These are phyloP conservation scores for Phortica magna DNA, from an alignment of 2,888 invertebrate genomes.

Conservation along the genomic window DNA sequence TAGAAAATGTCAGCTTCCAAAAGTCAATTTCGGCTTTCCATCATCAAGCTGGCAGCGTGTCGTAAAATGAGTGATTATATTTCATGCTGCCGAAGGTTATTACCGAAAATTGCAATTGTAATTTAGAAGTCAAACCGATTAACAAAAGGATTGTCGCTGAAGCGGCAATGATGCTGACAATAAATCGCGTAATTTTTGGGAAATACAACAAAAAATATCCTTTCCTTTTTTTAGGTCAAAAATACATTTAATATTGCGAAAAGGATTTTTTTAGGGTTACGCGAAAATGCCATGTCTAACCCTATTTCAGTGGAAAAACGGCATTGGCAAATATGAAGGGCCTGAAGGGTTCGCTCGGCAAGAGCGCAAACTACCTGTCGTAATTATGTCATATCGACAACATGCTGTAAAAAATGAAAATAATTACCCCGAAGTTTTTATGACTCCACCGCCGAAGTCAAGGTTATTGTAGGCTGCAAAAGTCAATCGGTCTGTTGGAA, in stretches of 20 bases:
- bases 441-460: neutral
- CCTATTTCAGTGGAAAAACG: neutral
- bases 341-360: neutral
- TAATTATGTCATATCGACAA: conserved; percentile 24
- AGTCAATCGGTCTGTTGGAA: neutral
- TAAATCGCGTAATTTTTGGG: conserved; percentile 9
- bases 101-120: conserved; percentile 6
- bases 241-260: conserved; percentile 21
- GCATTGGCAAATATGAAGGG: neutral
- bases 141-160: conserved; percentile 11
- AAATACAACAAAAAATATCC: conserved; percentile 23
- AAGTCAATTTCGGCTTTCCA: no score
- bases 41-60: neutral
- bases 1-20: no score
- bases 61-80: neutral
- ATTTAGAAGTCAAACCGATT: conserved; percentile 27
- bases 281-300: neutral
- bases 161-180: neutral
- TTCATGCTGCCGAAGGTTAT: conserved; percentile 15
- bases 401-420: neutral
- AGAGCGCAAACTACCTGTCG: neutral
- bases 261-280: conserved; percentile 23
- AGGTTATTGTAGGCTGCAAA: neutral
- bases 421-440: neutral
- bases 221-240: conserved; percentile 23